Conservation (phyloP, 2,888 invertebrate genomes). For the Lithophane leautieri region DNA sequence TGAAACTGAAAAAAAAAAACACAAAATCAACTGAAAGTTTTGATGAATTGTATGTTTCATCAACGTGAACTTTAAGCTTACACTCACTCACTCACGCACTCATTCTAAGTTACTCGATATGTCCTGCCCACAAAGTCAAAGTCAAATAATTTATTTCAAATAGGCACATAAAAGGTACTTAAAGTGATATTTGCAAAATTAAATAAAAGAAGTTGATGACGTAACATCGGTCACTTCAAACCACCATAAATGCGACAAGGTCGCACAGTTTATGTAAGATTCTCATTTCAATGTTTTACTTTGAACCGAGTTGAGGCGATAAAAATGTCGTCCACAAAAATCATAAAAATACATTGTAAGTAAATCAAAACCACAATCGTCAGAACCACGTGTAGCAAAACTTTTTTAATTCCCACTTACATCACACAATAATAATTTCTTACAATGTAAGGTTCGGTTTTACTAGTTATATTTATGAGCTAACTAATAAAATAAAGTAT, state of each 20-base stretch:
- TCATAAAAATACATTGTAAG: slow-evolving; percentile 18
- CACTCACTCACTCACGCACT: no score
- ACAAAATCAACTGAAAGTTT: no score
- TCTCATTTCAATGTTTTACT: neutral
- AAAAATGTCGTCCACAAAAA: neutral
- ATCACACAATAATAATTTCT: slow-evolving; percentile 8
- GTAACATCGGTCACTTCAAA: no score
- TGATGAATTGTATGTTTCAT: no score
- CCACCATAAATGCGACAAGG: neutral
- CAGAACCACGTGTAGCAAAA: slow-evolving; percentile 1
- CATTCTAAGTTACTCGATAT: no score
- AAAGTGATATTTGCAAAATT: neutral
- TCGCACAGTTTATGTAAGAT: neutral
- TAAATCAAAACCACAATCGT: neutral
- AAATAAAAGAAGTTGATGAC: neutral
- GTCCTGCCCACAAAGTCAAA: neutral
- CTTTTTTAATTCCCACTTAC: neutral
- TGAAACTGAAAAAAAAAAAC: no score
- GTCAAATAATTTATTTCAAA: no score
- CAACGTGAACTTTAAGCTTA: no score
- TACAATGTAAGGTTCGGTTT: slow-evolving; percentile 23
- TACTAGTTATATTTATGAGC: slow-evolving; percentile 38
- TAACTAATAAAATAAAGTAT: slow-evolving; percentile 48
- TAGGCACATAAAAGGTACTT: no score
- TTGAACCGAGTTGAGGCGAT: no score